Percentiles rank a stretch among this genome's conserved stretches.
phyloP scores from a whole-genome alignment of 2,888 invertebrate species.

The Isotomurus palustris region DNA sequence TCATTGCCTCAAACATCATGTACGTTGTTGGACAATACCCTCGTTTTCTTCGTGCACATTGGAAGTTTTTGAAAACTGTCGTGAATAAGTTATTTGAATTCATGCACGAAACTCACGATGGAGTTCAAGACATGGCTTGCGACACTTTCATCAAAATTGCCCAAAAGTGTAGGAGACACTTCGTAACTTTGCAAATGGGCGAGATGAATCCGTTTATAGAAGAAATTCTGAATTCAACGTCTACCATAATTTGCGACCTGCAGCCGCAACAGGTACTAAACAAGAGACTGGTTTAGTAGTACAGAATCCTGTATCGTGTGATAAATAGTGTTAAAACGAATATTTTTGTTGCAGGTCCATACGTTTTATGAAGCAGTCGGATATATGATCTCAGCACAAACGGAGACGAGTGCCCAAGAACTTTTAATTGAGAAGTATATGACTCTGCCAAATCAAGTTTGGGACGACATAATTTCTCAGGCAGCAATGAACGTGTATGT shows the following conservation, averaged over 20 bases:
- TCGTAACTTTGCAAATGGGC: slow-evolving; percentile 92
- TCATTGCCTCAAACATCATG: slow-evolving; percentile 99
- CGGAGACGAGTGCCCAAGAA: slow-evolving; percentile 85
- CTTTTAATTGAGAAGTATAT: slow-evolving; percentile 95
- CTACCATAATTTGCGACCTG: slow-evolving; percentile 96
- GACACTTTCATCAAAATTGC: slow-evolving; percentile 99
- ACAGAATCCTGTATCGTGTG: neutral
- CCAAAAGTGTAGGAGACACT: slow-evolving; percentile 94
- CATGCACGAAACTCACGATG: slow-evolving; percentile 99
- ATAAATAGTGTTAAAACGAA: neutral
- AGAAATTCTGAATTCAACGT: slow-evolving; percentile 93
- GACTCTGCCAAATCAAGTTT: slow-evolving; percentile 93
- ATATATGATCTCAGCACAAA: slow-evolving; percentile 96
- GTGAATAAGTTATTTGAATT: slow-evolving; percentile 99
- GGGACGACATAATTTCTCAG: slow-evolving; percentile 97
- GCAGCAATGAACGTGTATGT: slow-evolving; percentile 95
- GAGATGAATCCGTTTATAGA: slow-evolving; percentile 98
- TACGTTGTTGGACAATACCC: slow-evolving; percentile 99
- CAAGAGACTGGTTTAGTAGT: neutral
- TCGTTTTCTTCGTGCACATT: slow-evolving; percentile 95
- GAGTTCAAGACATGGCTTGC: slow-evolving; percentile 99
- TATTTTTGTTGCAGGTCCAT: slow-evolving; percentile 58
- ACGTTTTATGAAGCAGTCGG: slow-evolving; percentile 99
- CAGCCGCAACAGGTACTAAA: slow-evolving; percentile 84
- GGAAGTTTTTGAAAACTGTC: slow-evolving; percentile 99